A percentile compares a stretch with the other conserved stretches of the same genome.
Conservation (phyloP, 2,888 invertebrate species). For the Rotaria sp. region DNA sequence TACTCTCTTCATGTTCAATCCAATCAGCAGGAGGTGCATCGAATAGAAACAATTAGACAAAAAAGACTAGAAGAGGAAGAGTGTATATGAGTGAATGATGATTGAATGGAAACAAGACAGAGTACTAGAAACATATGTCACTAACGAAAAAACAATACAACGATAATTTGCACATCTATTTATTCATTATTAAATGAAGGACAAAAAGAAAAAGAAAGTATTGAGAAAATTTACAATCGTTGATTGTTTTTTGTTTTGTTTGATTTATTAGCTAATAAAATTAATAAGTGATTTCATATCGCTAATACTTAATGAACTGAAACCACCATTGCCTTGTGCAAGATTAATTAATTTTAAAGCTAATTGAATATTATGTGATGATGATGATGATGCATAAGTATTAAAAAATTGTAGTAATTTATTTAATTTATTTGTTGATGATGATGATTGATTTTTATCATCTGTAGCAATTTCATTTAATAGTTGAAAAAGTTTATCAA, state of each 20-base stretch:
- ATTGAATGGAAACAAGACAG: constrained; percentile 5
- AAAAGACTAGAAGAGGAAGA: not conserved
- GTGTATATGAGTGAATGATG: not conserved
- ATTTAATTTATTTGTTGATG: not conserved
- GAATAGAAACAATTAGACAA: constrained; percentile 10
- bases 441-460: not conserved
- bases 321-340: not conserved
- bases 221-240: not conserved
- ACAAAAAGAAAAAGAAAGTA: not conserved
- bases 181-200: not conserved
- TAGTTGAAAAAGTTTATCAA: not conserved
- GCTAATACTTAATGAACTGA: not conserved
- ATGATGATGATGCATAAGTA: not conserved
- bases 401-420: not conserved
- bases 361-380: not conserved
- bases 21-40: constrained; percentile 17
- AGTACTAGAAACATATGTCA: not conserved
- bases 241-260: too few relatives aligned
- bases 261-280: not conserved
- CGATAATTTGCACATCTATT: constrained; percentile 10
- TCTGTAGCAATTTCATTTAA: not conserved
- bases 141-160: not conserved
- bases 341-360: not conserved
- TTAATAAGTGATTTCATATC: not conserved
- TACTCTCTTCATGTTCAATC: constrained; percentile 10